Evolutionary conservation across 2,888 invertebrate species (phyloP), one percentile per base, ranked within the genome.

Genomic region (Parnassius orleans): DNA sequence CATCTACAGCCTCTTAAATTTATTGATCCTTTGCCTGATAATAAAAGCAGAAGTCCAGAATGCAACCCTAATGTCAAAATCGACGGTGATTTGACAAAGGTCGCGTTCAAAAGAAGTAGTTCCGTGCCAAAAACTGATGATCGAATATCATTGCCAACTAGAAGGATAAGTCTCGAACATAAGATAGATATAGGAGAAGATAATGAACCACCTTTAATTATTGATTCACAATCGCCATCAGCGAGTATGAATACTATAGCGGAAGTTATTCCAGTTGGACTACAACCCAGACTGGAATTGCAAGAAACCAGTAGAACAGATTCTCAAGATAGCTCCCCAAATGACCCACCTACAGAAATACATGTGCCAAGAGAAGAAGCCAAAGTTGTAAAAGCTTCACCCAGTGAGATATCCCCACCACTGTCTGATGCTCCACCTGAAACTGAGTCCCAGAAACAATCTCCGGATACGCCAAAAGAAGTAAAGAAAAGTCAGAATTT

Each of bases 111-210:
- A 73, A 72, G 90, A 57, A 90, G 90, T 62, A 86, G 86, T 65
- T 91, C 90, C 0, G 87, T 91, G 0, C 90, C 90, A 1, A 90
- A 91, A 73, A 79, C 79, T 0, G 90, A 90, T 41, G 87, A 90
- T 3, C 74, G 86, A 0, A 73, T 87, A 0, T 71, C 79, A 0
- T 69, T 86, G 56, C 89, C 90, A 0, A 83, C 76, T 0, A 79
- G 91, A 64, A 72, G 90, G 59, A 86, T 90, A 53, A 92, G 90
- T 67, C 76, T 92, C 1, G 92, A 92, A 74, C 91, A 92, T 65
- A 92, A 92, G 71, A 91, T 92, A 51, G 91, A 92, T 70, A 91
- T 92, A 19, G 85, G 89, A 0, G 92, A 92, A 67, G 92, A 92
- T 64, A 90, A 83, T 12, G 92, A 92, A 72, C 92, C 92, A 0